phyloP scores from a whole-genome alignment of 2,797 vertebrate genomes.

The Clarias laeviceps region DNA sequence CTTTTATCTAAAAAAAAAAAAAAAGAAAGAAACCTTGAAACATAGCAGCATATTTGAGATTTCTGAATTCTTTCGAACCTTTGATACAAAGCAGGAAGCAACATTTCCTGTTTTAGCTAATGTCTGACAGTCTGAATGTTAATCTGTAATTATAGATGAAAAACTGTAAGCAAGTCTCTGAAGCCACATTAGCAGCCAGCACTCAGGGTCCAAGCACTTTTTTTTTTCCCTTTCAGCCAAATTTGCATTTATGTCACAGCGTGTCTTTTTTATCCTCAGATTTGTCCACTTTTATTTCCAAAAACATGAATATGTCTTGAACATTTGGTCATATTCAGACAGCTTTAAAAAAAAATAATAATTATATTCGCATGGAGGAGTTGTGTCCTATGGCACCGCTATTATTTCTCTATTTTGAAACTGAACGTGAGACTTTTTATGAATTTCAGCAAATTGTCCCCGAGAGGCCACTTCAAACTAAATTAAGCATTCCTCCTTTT shows the following conservation, averaged over 20 bases:
- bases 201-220: background rate
- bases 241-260: background rate
- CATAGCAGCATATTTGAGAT: background rate
- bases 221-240: background rate
- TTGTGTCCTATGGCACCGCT: background rate
- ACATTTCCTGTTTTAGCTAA: background rate
- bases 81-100: background rate
- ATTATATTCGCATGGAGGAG: background rate
- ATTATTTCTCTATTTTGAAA: background rate
- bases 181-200: background rate
- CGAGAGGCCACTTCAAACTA: background rate
- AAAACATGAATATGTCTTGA: background rate
- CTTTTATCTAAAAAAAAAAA: background rate
- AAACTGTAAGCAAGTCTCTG: background rate
- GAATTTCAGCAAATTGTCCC: constrained; percentile 12
- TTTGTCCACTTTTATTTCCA: background rate
- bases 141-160: background rate
- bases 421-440: background rate
- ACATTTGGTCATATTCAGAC: background rate
- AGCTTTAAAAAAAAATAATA: background rate
- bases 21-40: background rate
- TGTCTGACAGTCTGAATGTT: background rate
- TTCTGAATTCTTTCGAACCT: background rate
- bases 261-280: background rate
- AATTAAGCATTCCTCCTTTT: constrained; percentile 10